These are phyloP conservation scores for Lophura nycthemera DNA, from an alignment of 2,113 vertebrate species.

Conservation along the genomic window DNA sequence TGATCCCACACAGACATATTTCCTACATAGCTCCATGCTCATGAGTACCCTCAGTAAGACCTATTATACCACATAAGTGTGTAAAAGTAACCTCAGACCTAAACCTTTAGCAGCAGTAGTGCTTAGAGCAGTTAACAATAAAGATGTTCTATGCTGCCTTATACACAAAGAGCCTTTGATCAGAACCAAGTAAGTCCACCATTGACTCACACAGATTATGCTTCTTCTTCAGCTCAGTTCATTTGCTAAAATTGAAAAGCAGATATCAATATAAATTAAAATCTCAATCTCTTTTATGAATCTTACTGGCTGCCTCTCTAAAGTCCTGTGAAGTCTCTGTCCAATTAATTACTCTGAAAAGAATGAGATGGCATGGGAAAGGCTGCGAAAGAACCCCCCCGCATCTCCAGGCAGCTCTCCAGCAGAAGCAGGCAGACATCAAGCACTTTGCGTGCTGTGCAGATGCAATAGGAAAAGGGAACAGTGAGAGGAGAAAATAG, in stretches of 20 bases:
- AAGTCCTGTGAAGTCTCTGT: background rate
- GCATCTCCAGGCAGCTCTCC: conserved; percentile 56
- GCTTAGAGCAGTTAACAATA: background rate
- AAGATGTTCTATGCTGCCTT: background rate
- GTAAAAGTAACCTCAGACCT: background rate
- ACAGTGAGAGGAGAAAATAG: background rate
- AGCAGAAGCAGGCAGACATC: conserved; percentile 41
- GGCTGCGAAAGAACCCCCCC: conserved; percentile 5
- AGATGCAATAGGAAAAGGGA: conserved; percentile 5
- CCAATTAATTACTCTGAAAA: conserved; percentile 45
- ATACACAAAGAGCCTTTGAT: background rate
- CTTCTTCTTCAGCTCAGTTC: background rate
- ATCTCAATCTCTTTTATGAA: background rate
- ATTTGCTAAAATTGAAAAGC: background rate
- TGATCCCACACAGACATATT: background rate
- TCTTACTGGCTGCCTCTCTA: background rate
- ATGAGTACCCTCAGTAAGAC: background rate
- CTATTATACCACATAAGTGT: background rate
- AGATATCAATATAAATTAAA: background rate
- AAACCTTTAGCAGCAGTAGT: background rate
- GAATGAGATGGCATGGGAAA: background rate
- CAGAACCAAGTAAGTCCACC: background rate
- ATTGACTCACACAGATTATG: background rate
- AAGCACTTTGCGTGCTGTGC: conserved; percentile 2
- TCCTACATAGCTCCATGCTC: background rate